Base-by-base conservation (phyloP, 2,797 vertebrate genomes). In the Cottoperca gobio region DNA sequence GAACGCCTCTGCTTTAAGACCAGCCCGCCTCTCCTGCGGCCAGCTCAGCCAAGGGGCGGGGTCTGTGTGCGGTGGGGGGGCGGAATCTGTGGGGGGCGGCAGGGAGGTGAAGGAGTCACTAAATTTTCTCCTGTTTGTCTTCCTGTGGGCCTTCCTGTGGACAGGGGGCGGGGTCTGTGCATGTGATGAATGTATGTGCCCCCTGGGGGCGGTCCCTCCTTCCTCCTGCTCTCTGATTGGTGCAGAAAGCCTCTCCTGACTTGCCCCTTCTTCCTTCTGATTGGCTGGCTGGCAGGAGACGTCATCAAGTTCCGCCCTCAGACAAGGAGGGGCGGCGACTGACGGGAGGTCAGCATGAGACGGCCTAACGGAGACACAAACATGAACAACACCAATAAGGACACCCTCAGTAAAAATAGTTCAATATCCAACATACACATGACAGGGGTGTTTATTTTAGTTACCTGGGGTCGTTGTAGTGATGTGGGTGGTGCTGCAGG, bases 401-500 rank as follows among this genome's bases (percentile, higher is more conserved):
- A n/a, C n/a, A n/a, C n/a, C n/a, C n/a, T n/a, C n/a, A n/a, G n/a
- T n/a, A n/a, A n/a, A n/a, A n/a, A n/a, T n/a, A n/a, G n/a, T n/a
- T n/a, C n/a, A n/a, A n/a, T n/a, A n/a, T n/a, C n/a, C n/a, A n/a
- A n/a, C n/a, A n/a, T n/a, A n/a, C n/a, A n/a, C 6, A 0, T 43
- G 6, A 17, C 17, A 43, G 14, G 45, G 31, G 31, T 21, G 45
- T 65, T 72, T 69, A n/a, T n/a, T n/a, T n/a, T n/a, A n/a, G 13
- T 19, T 93, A 99, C 97, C 96, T 96, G 91, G 80, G 88, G 70
- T 97, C 96, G 4, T 91, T 88, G 78, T 96, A 97, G 87, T 79
- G 90, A 83, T 95, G 91, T 0, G 98, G 97, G 90, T 98, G 97
- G 86, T 99, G 95, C 28, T 91, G 92, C 40, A 97, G 88, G 28